Evolutionary conservation across 1,140 invertebrate species (phyloP).

Genomic region (Eulimnadia texana): DNA sequence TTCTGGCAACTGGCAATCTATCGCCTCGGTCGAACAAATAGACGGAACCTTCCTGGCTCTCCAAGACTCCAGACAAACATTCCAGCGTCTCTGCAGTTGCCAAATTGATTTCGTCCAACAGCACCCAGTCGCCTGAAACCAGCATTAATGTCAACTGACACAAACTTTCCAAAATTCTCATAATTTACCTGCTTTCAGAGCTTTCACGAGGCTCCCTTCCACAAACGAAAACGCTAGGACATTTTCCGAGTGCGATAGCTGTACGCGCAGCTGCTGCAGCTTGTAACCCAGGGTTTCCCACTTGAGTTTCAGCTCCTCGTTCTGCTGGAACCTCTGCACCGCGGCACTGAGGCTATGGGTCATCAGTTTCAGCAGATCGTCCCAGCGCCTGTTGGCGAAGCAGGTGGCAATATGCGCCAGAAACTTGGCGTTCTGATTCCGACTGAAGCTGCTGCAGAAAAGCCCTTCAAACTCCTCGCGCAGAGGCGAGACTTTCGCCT

Average conservation of each 20-base stretch:
- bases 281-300: constrained; percentile 53
- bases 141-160: neutral
- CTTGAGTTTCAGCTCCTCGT: constrained; percentile 21
- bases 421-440: constrained; percentile 70
- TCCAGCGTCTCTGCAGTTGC: constrained; percentile 90
- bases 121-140: constrained; percentile 62
- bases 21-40: constrained; percentile 76
- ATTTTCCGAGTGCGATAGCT: constrained; percentile 47
- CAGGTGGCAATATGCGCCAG: constrained; percentile 58
- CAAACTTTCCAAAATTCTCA: neutral
- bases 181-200: constrained; percentile 54
- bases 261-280: constrained; percentile 49
- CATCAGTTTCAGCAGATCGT: constrained; percentile 56
- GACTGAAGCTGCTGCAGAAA: constrained; percentile 62
- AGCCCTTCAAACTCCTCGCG: constrained; percentile 69
- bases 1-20: constrained; percentile 56
- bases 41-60: constrained; percentile 59
- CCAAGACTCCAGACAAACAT: constrained; percentile 81
- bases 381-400: constrained; percentile 56
- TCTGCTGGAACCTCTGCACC: constrained; percentile 30
- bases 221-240: constrained; percentile 81
- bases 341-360: constrained; percentile 53
- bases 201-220: constrained; percentile 81
- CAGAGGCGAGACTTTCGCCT: constrained; percentile 64
- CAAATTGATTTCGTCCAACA: constrained; percentile 95